Base-by-base conservation (phyloP, 1,140 invertebrate genomes). In the Saccostrea glomerata region DNA sequence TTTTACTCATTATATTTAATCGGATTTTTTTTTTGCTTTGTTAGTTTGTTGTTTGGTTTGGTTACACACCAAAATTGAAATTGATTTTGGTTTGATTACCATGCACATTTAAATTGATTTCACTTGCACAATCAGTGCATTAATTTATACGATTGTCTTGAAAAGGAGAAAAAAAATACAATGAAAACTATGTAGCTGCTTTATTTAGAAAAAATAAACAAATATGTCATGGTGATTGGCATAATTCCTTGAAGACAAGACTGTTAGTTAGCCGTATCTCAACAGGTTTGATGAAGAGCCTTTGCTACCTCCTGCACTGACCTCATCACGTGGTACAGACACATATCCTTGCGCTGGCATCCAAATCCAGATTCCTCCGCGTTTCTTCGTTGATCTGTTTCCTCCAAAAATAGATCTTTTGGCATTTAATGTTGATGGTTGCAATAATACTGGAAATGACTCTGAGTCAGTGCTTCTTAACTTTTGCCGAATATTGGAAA, bases 341-440 rank as follows among this genome's bases (percentile, higher is more conserved):
- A 94, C 92, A 85, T 93, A 94, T 63, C 93, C 93, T 82, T 93
- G 93, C n/a, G 93, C 92, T 20, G 93, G 93, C 93, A 94, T 93
- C 93, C 93, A 94, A 66, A 94, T 92, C 92, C 93, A 93, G 84
- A 92, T 91, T 15, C 92, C 90, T 36, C 90, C 92, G 77, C 91
- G 58, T 84, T 93, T 92, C 86, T 82, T 70, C 0, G 91, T 60
- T 23, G 85, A 20, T 82, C 73, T 55, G 58, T 87, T 40, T 91
- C 84, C 20, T 91, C 84, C 20, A 90, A 87, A 89, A 73, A 89
- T 82, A 47, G 87, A 84, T 63, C 91, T 86, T 56, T 91, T 91
- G 25, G 90, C 86, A 36, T 89, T 88, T 73, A 92, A 92, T 36
- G 88, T 84, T 60, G 90, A 89, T 23, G 92, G 92, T 25, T 92